Evolutionary conservation across 92 coral and sea anemone genomes (phyloP), one percentile per base, ranked within the genome.

Genomic region (Actinernus sp.): DNA sequence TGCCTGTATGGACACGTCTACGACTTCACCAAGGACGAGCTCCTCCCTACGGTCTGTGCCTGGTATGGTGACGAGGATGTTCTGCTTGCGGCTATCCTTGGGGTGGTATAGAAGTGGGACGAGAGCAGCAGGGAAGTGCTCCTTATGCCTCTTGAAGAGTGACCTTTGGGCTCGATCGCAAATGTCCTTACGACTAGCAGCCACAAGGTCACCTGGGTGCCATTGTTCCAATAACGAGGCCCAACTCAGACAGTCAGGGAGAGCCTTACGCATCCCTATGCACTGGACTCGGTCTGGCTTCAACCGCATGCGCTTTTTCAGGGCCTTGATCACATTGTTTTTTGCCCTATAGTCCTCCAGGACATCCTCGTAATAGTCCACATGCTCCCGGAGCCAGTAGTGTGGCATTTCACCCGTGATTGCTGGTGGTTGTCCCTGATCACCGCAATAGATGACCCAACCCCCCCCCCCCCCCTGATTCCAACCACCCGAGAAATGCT

Each of bases 21-120:
- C 68, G 9, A 44, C 21, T 10, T 41, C 54, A 16, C 31, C 31
- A 11, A 61, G 40, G 7, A 43, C 68, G 4, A 61, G 54, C 10
- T 41, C 48, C 9, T 41, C 47, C 6, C 12, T 41, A 5, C 48
- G 2, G 0, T 4, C 10, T 0, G 48, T 41, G 48, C 48, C 48
- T 7, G 48, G 6, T 17, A 41, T 40, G 2, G 8, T 21, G 18
- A 41, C 48, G 18, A 41, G 0, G 10, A 5, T 4, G 48, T 41
- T 41, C 2, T 41, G 48, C 12, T 0, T 5, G 3, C 48, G 10
- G 8, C 8, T 41, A 21, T 41, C 48, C n/a, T n/a, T n/a, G n/a
- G n/a, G n/a, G n/a, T n/a, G n/a, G n/a, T n/a, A n/a, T n/a, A n/a
- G n/a, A n/a, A 3, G n/a, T 41, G 8, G 48, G 48, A 4, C 9